A percentile compares a stretch with the other conserved stretches of the same genome.
Conservation (phyloP, 1,140 invertebrate species). For the Brachionus paranguensis region DNA sequence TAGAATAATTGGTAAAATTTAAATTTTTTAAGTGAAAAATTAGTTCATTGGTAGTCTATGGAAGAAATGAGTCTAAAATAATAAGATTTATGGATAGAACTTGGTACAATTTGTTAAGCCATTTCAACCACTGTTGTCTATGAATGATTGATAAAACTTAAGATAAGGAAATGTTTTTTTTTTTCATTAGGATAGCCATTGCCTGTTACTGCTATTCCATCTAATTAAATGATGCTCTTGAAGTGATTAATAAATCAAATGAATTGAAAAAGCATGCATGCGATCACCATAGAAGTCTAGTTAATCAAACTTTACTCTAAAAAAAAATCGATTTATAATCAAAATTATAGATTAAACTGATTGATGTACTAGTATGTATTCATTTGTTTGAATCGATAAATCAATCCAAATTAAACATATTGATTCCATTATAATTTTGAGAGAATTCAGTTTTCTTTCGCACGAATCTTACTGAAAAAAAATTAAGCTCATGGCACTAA, state of each 20-base stretch:
- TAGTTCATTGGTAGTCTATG: too few relatives aligned
- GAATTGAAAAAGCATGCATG: not conserved
- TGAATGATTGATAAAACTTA: not conserved
- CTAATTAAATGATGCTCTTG: conserved; percentile 21
- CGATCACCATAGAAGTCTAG: not conserved
- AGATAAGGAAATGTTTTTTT: not conserved
- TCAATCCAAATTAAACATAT: conserved; percentile 19
- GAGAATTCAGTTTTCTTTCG: not conserved
- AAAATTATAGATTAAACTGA: conserved; percentile 26
- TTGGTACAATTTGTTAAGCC: not conserved
- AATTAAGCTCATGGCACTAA: not conserved
- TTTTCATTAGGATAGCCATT: not conserved
- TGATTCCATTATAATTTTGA: not conserved
- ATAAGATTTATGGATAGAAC: not conserved
- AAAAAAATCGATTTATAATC: not conserved
- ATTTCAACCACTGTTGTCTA: not conserved
- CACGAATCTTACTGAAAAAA: not conserved
- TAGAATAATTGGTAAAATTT: too few relatives aligned
- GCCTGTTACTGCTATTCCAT: not conserved
- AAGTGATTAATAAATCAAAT: conserved; percentile 28
- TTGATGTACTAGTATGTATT: conserved; percentile 29
- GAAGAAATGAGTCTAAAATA: not conserved
- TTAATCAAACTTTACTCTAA: conserved; percentile 11
- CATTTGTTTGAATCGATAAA: conserved; percentile 15
- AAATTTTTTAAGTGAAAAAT: too few relatives aligned